phyloP scores from a whole-genome alignment of 1,140 invertebrate genomes.

The Kradibia gibbosae region DNA sequence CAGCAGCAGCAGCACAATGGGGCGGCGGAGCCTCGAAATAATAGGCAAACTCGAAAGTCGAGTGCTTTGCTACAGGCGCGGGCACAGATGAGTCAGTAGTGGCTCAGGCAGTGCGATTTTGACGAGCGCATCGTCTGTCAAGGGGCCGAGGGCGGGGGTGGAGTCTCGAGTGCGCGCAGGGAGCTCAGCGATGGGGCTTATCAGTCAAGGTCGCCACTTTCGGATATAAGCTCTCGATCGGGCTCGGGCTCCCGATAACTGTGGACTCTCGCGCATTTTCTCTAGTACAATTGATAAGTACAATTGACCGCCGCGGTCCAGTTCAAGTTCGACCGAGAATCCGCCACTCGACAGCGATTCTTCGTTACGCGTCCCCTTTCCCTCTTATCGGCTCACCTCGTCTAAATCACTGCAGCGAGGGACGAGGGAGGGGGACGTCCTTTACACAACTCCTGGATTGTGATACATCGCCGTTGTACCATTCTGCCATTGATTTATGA shows the following conservation, averaged over 20 bases:
- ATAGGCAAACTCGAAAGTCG: neutral
- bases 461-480: neutral
- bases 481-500: neutral
- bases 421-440: neutral
- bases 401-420: neutral
- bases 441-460: neutral
- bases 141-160: neutral
- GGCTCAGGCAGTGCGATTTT: neutral
- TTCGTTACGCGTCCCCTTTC: neutral
- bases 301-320: neutral
- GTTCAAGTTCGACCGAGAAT: neutral
- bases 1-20: neutral
- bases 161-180: neutral
- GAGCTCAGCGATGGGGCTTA: neutral
- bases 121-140: neutral
- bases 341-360: neutral
- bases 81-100: neutral
- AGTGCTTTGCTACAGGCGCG: too few species aligned
- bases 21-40: neutral
- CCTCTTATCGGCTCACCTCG: neutral
- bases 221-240: conserved; percentile 41
- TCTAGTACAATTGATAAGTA: neutral
- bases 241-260: neutral
- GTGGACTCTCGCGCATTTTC: neutral
- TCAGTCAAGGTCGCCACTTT: conserved; percentile 29